Evolutionary conservation across 23 tunicate species (phyloP).

Genomic region (Phallusia fumigata): DNA sequence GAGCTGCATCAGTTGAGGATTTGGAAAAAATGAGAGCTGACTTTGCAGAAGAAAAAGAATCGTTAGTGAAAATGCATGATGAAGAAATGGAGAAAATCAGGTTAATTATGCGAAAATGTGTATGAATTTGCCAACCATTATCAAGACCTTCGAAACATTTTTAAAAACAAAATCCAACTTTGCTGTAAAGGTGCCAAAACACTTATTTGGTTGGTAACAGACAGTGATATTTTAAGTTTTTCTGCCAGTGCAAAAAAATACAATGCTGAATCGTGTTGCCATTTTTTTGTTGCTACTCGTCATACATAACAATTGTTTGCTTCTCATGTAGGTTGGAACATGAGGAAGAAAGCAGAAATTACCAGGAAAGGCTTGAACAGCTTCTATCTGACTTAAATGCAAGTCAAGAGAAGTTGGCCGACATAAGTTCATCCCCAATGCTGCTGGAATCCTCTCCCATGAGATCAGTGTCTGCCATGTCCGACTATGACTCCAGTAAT

Average conservation of each 20-base stretch:
- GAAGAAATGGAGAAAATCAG: conserved; percentile 29
- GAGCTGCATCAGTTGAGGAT: conserved; percentile 66
- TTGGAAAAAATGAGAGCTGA: conserved; percentile 50
- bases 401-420: conserved; percentile 49
- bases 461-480: conserved; percentile 75
- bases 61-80: conserved; percentile 21
- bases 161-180: too few species aligned
- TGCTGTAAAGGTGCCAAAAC: too few species aligned
- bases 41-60: conserved; percentile 50
- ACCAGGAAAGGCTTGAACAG: conserved; percentile 33
- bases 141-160: too few species aligned
- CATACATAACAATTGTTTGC: not conserved
- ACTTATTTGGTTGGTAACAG: not conserved
- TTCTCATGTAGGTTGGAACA: conserved; percentile 39
- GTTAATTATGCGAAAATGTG: too few species aligned
- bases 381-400: conserved; percentile 34
- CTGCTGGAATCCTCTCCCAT: conserved; percentile 60
- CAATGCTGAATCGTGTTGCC: not conserved
- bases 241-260: not conserved
- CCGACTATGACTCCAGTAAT: conserved; percentile 86
- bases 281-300: too few species aligned
- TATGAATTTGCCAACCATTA: too few species aligned
- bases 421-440: conserved; percentile 19
- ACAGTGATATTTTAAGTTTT: not conserved
- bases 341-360: conserved; percentile 22